Evolutionary conservation across 2,113 vertebrate genomes (phyloP), one percentile per base, ranked within the genome.

Genomic region (Hypanus sabinus): DNA sequence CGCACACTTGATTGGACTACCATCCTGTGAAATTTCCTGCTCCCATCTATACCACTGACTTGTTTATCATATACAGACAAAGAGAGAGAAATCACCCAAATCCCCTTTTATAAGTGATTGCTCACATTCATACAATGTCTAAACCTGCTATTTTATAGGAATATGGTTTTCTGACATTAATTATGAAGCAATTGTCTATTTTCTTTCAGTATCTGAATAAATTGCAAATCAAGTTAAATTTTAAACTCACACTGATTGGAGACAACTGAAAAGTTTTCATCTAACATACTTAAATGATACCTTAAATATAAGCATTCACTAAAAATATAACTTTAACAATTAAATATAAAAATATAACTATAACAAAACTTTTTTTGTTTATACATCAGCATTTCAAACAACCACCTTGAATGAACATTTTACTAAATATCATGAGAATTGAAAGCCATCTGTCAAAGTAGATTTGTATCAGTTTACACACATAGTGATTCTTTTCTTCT

Each of bases 401-500:
- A 9, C 36, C 9, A 24, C 36, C 33, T 3, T 70, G 33, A 92
- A 65, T 70, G 18, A 6, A 36, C 33, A 27, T 73, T 73, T 83
- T 73, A 16, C 16, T 73, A 24, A 73, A 55, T 24, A 55, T 46
- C 70, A 6, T 93, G 3, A 93, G 70, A 73, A 75, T 36, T 27
- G 70, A 93, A 93, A 27, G 70, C 91, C 70, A 70, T 93, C 90
- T 70, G 33, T 93, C 70, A 73, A 73, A 75, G 68, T 38, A 93
- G 91, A 93, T 73, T 92, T 92, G 68, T 70, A 92, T 92, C 88
- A 92, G 68, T 70, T 62, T 68, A 92, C 65, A 92, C n/a, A 33
- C 60, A 92, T 92, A 92, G 88, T 93, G 90, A 27, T 36, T 93
- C 90, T 71, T 71, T 93, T 73, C 68, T 93, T 93, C 65, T 93